Evolutionary conservation across 2,888 invertebrate genomes (phyloP), one percentile per base, ranked within the genome.

Genomic region (Macrosoma leucophasiata): DNA sequence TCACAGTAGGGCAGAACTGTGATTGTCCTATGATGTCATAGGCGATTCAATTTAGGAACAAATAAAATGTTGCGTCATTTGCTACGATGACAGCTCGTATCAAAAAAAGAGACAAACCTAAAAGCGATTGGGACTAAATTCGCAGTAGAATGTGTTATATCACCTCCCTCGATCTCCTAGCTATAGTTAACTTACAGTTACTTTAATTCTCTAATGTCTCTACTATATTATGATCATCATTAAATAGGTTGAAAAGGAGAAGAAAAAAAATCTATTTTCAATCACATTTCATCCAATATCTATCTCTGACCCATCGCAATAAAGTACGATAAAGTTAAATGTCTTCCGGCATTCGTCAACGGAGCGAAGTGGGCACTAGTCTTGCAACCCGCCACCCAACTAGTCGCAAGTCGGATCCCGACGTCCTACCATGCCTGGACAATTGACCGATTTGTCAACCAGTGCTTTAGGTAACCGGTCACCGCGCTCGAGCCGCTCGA

Each of bases 381-480:
- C 73, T 65, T 58, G 55, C 71, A 72, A 76, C 66, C 50, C 55
- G 66, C 73, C 71, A 73, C 72, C 72, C 72, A 71, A 70, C 73
- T 61, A 63, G 76, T 67, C 51, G 61, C 73, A 60, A 63, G 76
- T 67, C 51, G 61, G 53, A 50, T 47, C 52, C 49, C 57, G 52
- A 60, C 65, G 58, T 65, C 58, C 65, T 57, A 57, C 66, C 62
- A 50, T 58, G 61, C 60, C 50, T 50, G 67, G 68, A 79, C 81
- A 82, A 81, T 82, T 81, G 78, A 81, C 75, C 79, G 74, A 81
- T 82, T 82, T 82, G 81, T 82, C 82, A 81, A 77, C 72, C 55
- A 59, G 64, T 64, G 71, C 69, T 67, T 74, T 70, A 66, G 68
- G 65, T 55, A 73, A 76, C 72, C 68, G 68, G 70, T 73, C 71